Evolutionary conservation across 2,113 vertebrate genomes (phyloP).

Genomic region (Anguilla rostrata): DNA sequence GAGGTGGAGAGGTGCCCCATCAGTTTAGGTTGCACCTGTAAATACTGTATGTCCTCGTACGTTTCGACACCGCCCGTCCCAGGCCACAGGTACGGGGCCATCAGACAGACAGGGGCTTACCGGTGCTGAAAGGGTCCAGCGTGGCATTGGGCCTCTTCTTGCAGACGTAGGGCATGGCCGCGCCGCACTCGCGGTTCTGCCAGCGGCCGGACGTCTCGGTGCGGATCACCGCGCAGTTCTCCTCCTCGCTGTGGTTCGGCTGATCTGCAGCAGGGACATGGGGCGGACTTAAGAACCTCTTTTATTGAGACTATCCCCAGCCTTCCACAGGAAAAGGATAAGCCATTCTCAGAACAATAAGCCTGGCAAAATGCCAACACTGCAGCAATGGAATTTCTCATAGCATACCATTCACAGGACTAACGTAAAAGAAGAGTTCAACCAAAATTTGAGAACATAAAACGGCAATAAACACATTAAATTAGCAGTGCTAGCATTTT

Average conservation of each 20-base stretch:
- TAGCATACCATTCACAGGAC: no score
- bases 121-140: conserved; percentile 67
- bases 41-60: neutral
- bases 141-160: conserved; percentile 92
- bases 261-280: conserved; percentile 70
- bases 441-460: no score
- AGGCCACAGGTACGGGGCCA: neutral
- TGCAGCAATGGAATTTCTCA: no score
- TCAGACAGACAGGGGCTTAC: conserved; percentile 54
- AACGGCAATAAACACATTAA: no score
- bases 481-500: no score
- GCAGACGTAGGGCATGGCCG: conserved; percentile 87
- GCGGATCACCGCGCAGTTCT: conserved; percentile 90
- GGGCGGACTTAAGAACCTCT: conserved; percentile 1
- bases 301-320: neutral
- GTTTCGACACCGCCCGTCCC: neutral
- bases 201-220: conserved; percentile 87
- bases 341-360: neutral
- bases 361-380: neutral
- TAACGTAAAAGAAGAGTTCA: no score
- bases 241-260: conserved; percentile 84
- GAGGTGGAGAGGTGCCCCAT: neutral
- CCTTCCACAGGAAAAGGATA: neutral
- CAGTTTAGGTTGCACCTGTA: neutral
- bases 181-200: conserved; percentile 91